These are phyloP conservation scores for Tokudaia muenninki DNA, from an alignment of 2,797 vertebrate species.

Conservation along the genomic window DNA sequence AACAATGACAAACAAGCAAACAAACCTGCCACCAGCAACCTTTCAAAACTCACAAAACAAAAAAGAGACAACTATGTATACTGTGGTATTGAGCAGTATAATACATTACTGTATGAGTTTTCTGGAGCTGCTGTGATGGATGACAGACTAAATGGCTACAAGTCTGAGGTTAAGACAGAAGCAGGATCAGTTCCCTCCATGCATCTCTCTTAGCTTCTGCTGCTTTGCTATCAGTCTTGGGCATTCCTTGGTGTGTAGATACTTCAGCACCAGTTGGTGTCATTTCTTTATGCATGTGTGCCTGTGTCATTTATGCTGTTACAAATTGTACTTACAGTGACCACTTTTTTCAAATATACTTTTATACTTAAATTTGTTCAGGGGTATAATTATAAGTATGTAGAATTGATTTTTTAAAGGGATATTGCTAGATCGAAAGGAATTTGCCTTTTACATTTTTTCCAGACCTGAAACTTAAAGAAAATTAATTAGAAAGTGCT, in stretches of 20 bases:
- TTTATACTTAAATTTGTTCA: slow-evolving; percentile 58
- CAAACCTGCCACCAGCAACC: neutral
- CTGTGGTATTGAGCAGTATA: neutral
- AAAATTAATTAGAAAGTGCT: neutral
- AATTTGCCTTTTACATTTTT: slow-evolving; percentile 53
- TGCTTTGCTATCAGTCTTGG: neutral
- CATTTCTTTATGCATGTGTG: neutral
- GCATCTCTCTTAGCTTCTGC: neutral
- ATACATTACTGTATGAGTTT: neutral
- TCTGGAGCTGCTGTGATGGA: neutral
- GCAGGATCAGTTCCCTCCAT: neutral
- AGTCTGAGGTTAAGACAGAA: neutral
- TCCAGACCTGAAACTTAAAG: slow-evolving; percentile 45
- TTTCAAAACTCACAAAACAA: neutral
- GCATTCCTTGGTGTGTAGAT: neutral
- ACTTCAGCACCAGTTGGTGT: neutral
- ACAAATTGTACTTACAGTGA: neutral
- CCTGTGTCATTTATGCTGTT: slow-evolving; percentile 29
- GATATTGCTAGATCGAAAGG: slow-evolving; percentile 45
- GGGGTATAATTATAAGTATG: slow-evolving; percentile 11
- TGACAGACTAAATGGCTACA: neutral
- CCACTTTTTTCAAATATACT: slow-evolving; percentile 8
- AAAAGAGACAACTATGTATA: neutral
- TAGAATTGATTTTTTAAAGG: slow-evolving; percentile 46
- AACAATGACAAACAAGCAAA: neutral